Base-by-base conservation (phyloP, 2,113 vertebrate genomes). In the Arenaria interpres region DNA sequence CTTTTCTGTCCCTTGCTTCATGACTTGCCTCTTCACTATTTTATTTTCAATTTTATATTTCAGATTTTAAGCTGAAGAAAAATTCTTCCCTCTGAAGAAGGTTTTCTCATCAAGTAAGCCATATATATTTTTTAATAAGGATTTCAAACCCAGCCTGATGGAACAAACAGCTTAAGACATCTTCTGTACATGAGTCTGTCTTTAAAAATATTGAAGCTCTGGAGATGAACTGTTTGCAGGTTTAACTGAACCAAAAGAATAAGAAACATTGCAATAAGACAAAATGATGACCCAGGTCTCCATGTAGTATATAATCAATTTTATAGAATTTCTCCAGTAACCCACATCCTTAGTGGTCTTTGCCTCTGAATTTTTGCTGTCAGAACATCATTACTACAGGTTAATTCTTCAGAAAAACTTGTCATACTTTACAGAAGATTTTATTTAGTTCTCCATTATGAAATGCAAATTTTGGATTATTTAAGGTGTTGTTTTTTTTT, bases 111-210 rank as follows among this genome's bases (percentile, higher is more conserved):
- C 56, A 74, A 75, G 57, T 45, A 32, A 81, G 37, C 28, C 66
- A 78, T 50, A 66, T 21, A 14, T 90, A 71, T 67, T 32, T 94
- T 86, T 83, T 81, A 89, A 81, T 56, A 82, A 66, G 66, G 73
- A 54, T 81, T 91, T 56, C 64, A 88, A 86, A 81, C n/a, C 27
- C 62, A 93, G 43, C 39, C 79, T 79, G 75, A 83, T 0, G 1
- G 79, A 85, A 93, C 79, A 90, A 93, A 92, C 75, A 76, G 43
- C 57, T 59, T 72, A 56, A 88, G 93, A 85, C 32, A 75, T 33
- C 35, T 77, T 60, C 73, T 54, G 20, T 80, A 68, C 23, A 8
- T 4, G 6, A 88, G 13, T 10, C 23, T 83, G 48, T 86, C 67
- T 93, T 84, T 75, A 85, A 95, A 91, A 95, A 75, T 72, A 88